Conservation (phyloP, 1,140 invertebrate species). For the Diploscapter pachys region DNA sequence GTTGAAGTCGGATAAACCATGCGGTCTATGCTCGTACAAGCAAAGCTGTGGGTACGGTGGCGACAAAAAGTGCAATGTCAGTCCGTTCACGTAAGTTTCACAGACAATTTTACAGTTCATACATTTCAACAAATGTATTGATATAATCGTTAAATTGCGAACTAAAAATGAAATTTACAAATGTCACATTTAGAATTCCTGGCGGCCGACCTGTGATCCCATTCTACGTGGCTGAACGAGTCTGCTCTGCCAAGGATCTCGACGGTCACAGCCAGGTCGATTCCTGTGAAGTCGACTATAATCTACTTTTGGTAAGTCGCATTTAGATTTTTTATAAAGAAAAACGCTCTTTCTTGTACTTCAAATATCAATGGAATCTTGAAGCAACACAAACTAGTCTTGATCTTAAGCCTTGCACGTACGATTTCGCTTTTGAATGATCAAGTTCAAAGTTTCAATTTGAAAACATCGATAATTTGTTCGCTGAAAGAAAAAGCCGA, state of each 20-base stretch:
- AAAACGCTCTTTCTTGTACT: not conserved
- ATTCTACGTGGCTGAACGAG: constrained; percentile 56
- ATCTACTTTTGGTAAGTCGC: constrained; percentile 35
- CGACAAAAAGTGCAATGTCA: constrained; percentile 45
- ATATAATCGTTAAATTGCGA: not conserved
- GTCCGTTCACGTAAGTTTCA: constrained; percentile 49
- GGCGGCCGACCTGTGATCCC: constrained; percentile 52
- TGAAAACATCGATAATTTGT: too few species aligned
- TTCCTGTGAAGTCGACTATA: constrained; percentile 53
- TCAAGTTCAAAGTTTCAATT: too few species aligned
- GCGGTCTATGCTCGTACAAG: constrained; percentile 53
- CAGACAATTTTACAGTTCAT: not conserved
- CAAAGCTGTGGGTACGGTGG: constrained; percentile 57
- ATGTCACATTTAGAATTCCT: constrained; percentile 42
- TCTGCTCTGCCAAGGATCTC: constrained; percentile 49
- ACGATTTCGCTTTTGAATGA: too few species aligned
- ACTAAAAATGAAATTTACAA: not conserved
- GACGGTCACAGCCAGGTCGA: constrained; percentile 47
- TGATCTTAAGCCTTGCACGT: too few species aligned
- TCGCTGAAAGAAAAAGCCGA: too few species aligned
- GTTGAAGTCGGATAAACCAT: constrained; percentile 45
- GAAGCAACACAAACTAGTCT: too few species aligned
- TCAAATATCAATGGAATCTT: too few species aligned
- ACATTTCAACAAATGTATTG: not conserved
- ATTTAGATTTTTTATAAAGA: not conserved